Percentiles rank a stretch among this genome's conserved stretches.
phyloP scores from a whole-genome alignment of 2,888 invertebrate genomes.

The Tiphia femorata region DNA sequence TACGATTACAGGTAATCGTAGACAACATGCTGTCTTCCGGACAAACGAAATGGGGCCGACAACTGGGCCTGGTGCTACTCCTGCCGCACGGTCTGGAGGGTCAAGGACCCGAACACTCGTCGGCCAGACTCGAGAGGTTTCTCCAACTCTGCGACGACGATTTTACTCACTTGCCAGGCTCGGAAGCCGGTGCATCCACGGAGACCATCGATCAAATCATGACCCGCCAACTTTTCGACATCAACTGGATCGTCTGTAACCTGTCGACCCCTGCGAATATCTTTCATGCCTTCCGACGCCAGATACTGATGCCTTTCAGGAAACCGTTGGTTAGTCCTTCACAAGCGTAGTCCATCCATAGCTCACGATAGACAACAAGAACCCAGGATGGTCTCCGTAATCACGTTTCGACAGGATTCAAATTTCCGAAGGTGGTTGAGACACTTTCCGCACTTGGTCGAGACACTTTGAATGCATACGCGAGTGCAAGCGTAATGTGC shows the following conservation, averaged over 20 bases:
- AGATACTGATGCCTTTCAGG: constrained; percentile 82
- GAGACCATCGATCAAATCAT: constrained; percentile 58
- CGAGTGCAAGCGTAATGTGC: too few species aligned
- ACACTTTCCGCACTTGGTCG: too few species aligned
- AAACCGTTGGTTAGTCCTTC: constrained; percentile 80
- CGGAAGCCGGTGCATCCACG: constrained; percentile 70
- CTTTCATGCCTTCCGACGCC: constrained; percentile 82
- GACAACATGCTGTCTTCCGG: constrained; percentile 77
- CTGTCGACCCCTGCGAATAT: constrained; percentile 83
- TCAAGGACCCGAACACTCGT: constrained; percentile 80
- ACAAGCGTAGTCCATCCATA: not conserved
- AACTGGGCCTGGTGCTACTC: constrained; percentile 82
- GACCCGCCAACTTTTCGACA: constrained; percentile 80
- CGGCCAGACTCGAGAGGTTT: constrained; percentile 78
- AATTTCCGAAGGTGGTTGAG: not conserved
- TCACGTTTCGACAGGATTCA: not conserved
- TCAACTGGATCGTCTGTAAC: constrained; percentile 81
- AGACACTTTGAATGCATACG: too few species aligned
- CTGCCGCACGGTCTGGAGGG: constrained; percentile 89
- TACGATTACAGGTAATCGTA: constrained; percentile 74
- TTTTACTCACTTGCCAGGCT: constrained; percentile 73
- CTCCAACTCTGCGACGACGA: constrained; percentile 80
- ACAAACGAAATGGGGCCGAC: constrained; percentile 87
- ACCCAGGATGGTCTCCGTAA: not conserved
- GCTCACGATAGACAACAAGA: not conserved